These are phyloP conservation scores for Lacanobia wlatinum DNA, from an alignment of 2,888 invertebrate species.

Conservation along the genomic window DNA sequence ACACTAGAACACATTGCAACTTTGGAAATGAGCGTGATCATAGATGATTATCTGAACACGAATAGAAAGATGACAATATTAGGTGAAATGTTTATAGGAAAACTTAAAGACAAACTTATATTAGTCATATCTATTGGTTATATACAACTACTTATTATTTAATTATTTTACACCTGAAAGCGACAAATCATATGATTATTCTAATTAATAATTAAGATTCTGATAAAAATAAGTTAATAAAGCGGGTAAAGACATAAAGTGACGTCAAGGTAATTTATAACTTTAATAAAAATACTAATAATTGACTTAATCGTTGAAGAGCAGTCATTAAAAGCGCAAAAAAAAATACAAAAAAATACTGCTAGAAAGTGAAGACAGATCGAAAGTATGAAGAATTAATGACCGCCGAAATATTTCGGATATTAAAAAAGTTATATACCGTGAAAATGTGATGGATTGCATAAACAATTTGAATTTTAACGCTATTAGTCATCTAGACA, in stretches of 20 bases:
- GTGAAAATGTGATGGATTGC: slow-evolving; percentile 35
- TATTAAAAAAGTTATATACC: slow-evolving; percentile 35
- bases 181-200: background rate
- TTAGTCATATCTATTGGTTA: background rate
- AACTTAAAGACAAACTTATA: background rate
- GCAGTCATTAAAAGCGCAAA: slow-evolving; percentile 15
- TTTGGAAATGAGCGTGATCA: background rate
- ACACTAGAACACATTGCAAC: background rate
- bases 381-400: slow-evolving; percentile 62
- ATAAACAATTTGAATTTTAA: slow-evolving; percentile 53
- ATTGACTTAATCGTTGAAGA: slow-evolving; percentile 6
- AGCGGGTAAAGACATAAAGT: background rate
- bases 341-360: slow-evolving; percentile 20
- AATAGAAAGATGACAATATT: background rate
- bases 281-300: background rate
- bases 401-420: slow-evolving; percentile 40
- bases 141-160: slow-evolving; percentile 6
- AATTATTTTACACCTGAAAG: background rate
- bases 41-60: slow-evolving; percentile 10
- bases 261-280: slow-evolving; percentile 5
- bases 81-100: background rate
- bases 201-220: background rate
- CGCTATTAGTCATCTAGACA: slow-evolving; percentile 26
- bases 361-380: slow-evolving; percentile 56
- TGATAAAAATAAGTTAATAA: slow-evolving; percentile 1